Evolutionary conservation across 37 sponge, comb jelly and placozoan genomes (phyloP).

Genomic region (Oopsacas minuta): DNA sequence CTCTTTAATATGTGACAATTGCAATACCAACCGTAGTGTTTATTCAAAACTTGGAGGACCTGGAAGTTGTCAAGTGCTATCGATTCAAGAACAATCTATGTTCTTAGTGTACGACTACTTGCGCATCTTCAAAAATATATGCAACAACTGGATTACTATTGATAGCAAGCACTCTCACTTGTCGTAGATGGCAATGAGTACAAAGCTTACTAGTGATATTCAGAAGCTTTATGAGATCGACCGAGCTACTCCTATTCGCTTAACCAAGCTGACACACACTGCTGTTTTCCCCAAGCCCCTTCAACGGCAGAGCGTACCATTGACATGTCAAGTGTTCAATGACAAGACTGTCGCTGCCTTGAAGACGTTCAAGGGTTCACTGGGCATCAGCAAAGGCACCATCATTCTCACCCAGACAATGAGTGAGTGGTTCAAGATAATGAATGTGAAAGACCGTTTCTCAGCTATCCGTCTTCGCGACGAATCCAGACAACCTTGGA

Average conservation of each 20-base stretch:
- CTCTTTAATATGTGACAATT: conserved; percentile 16
- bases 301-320: conserved; percentile 19
- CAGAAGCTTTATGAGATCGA: conserved; percentile 18
- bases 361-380: conserved; percentile 17
- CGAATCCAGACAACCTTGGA: conserved; percentile 19
- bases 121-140: conserved; percentile 14
- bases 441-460: conserved; percentile 19
- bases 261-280: conserved; percentile 19
- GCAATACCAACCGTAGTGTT: conserved; percentile 19
- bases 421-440: conserved; percentile 19
- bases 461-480: conserved; percentile 19
- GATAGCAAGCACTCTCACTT: conserved; percentile 7
- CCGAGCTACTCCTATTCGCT: conserved; percentile 20
- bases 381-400: conserved; percentile 16
- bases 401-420: conserved; percentile 19
- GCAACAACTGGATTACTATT: conserved; percentile 19
- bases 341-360: conserved; percentile 20
- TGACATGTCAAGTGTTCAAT: conserved; percentile 10
- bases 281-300: conserved; percentile 12
- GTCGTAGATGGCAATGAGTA: conserved; percentile 20
- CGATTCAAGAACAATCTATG: conserved; percentile 19
- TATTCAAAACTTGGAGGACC: conserved; percentile 20
- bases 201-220: conserved; percentile 6
- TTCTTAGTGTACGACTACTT: conserved; percentile 14
- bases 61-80: conserved; percentile 18